Base-by-base conservation (phyloP, 2,888 invertebrate genomes). In the Ormyrus labotus region DNA sequence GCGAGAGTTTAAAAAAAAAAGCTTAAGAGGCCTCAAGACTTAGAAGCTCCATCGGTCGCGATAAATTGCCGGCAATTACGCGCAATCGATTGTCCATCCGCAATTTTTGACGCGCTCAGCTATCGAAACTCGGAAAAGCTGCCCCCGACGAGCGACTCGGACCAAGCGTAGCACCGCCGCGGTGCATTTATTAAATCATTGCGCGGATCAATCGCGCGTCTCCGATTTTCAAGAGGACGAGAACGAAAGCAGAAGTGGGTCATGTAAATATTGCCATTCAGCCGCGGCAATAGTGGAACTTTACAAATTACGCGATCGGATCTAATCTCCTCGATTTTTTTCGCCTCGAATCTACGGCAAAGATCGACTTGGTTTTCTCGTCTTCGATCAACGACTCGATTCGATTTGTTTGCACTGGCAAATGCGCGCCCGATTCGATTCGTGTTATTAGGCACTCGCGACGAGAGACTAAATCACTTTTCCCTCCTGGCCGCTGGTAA, bases 261-360 rank as follows among this genome's bases (percentile, higher is more conserved):
- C 64, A 51, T 64, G 51, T 57, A 63, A 69, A 74, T 69, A 64
- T 79, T 74, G 65, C 60, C 58, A 70, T 58, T 78, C 10, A 34
- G 11, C 7, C 19, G 45, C 50, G 34, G 63, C 47, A 70, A 67
- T 78, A 68, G 63, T 65, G 72, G 69, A 73, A 79, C 57, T 69
- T 73, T 74, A 58, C 58, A 70, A 48, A 60, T 45, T 34, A 34
- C 51, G 13, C 34, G 53, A 65, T 50, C 60, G 58, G 67, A 64
- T 77, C 64, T 77, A 53, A 77, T 77, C 77, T 6, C 45, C 34
- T 6, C 53, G 55, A 51, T 34, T 50, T 60, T 50, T n/a, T 34
- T 34, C 34, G 45, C 19, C 10, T 64, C 57, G 19, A 45, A 57
- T 57, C 77, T 70, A 1, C 61, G 6, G 53, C 9, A n/a, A 11